Evolutionary conservation across 2,888 invertebrate species (phyloP), one percentile per base, ranked within the genome.

Genomic region (Zygogramma bicolorata): DNA sequence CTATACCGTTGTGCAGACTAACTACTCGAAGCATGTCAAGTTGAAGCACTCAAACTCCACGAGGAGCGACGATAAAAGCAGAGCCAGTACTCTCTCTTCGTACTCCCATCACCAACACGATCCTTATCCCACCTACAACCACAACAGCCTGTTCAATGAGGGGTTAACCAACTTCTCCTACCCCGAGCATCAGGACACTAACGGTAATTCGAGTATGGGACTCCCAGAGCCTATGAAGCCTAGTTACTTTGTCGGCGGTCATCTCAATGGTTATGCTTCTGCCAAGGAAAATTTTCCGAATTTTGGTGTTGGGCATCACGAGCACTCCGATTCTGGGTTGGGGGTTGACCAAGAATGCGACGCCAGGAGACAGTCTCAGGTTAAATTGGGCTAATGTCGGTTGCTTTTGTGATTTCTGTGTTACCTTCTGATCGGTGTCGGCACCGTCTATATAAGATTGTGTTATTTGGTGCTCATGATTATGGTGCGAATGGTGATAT

Each of bases 1-100:
- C 2, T 96, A 96, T 86, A 95, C 95, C 0, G 95, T 95, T 58
- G 95, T 96, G 15, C 94, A 95, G 87, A 93, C 94, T 74, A 86
- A 85, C 84, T 90, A 91, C 80, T 90, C 91, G 31, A 89, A 91
- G 63, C 91, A 91, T 77, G 88, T 91, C 38, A 91, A 91, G 81
- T 86, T 91, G 18, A 86, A 86, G 78, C 84, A 83, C 49, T 70
- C 73, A 1, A 78, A 75, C n/a, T 68, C 79, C 18, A 65, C 72
- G 22, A 75, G 77, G 60, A 75, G 76, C 53, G 76, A 80, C 46
- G 79, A 78, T 15, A 78, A 76, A 60, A 67, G 68, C 40, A 63
- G 68, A 8, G 49, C 70, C 8, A 77, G 68, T 42, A 71, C 70
- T 27, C 60, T 75, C 10, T 71, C 73, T 8, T 74, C 76, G n/a